A percentile compares a stretch with the other conserved stretches of the same genome.
phyloP scores from a whole-genome alignment of 2,113 vertebrate genomes.

The Arothron firmamentum region DNA sequence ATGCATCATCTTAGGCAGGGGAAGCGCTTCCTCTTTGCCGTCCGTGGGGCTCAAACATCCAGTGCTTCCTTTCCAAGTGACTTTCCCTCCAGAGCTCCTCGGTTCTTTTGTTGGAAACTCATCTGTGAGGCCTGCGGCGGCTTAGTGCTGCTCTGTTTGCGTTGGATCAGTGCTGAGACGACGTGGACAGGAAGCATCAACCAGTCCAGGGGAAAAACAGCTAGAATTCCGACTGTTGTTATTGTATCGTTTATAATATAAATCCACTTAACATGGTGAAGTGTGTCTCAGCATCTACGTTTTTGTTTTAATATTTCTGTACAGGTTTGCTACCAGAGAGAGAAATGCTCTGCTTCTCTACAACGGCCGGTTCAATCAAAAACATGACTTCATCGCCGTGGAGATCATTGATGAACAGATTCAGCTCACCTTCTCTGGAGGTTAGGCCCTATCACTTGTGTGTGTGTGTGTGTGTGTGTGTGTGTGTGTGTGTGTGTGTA shows the following conservation, averaged over 20 bases:
- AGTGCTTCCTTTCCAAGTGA: constrained; percentile 35
- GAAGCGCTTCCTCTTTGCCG: constrained; percentile 45
- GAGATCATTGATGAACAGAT: constrained; percentile 95
- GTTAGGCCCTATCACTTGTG: constrained; percentile 61
- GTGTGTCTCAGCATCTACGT: background rate
- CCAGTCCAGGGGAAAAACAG: background rate
- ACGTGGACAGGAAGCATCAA: constrained; percentile 29
- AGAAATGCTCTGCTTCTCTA: constrained; percentile 90
- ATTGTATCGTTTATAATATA: background rate
- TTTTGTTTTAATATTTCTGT: constrained; percentile 1
- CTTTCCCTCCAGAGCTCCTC: constrained; percentile 42
- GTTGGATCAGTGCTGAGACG: constrained; percentile 31
- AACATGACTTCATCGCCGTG: constrained; percentile 94
- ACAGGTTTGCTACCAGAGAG: constrained; percentile 90
- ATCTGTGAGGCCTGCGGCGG: constrained; percentile 17
- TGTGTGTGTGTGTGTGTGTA: constrained; percentile 6
- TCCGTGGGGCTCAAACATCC: constrained; percentile 33
- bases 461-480: constrained; percentile 6
- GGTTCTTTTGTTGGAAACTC: constrained; percentile 15
- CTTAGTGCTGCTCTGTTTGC: constrained; percentile 17
- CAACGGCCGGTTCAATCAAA: constrained; percentile 95
- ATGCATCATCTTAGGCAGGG: constrained; percentile 22
- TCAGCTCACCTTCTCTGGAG: constrained; percentile 96
- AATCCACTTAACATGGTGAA: too few relatives aligned
- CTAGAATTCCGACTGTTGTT: background rate